Evolutionary conservation across 2,888 invertebrate species (phyloP).

Genomic region (Leucophenga maculata): DNA sequence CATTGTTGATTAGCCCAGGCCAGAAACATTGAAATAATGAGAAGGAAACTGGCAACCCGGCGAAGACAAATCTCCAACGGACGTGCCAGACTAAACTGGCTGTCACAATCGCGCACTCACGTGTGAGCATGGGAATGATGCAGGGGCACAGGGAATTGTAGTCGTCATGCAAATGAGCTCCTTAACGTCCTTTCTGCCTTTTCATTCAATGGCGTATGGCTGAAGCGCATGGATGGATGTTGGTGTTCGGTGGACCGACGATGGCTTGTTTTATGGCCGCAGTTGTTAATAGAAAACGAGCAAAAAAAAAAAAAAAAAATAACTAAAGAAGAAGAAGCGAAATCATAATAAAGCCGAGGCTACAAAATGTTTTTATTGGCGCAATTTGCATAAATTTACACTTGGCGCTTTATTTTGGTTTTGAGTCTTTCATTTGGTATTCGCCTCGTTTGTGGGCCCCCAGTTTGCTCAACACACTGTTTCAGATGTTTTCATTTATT

Average conservation of each 20-base stretch:
- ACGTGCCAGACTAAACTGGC: constrained; percentile 37
- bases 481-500: constrained; percentile 3
- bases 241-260: constrained; percentile 32
- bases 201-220: neutral
- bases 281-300: constrained; percentile 67
- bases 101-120: constrained; percentile 43
- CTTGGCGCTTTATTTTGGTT: constrained; percentile 43
- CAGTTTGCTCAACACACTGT: neutral
- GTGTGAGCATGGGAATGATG: constrained; percentile 7
- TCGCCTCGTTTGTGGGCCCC: neutral
- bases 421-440: constrained; percentile 1
- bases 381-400: constrained; percentile 67
- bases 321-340: constrained; percentile 34
- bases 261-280: constrained; percentile 56
- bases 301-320: constrained; percentile 40
- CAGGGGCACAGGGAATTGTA: neutral
- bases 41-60: constrained; percentile 20
- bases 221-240: no score
- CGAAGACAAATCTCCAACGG: constrained; percentile 44
- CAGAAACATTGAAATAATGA: constrained; percentile 3
- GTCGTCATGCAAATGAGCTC: constrained; percentile 58
- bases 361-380: constrained; percentile 66
- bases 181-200: neutral
- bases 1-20: constrained; percentile 62
- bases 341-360: constrained; percentile 43